These are phyloP conservation scores for Drosophila suzukii DNA, from an alignment of 1,140 invertebrate species.

Conservation along the genomic window DNA sequence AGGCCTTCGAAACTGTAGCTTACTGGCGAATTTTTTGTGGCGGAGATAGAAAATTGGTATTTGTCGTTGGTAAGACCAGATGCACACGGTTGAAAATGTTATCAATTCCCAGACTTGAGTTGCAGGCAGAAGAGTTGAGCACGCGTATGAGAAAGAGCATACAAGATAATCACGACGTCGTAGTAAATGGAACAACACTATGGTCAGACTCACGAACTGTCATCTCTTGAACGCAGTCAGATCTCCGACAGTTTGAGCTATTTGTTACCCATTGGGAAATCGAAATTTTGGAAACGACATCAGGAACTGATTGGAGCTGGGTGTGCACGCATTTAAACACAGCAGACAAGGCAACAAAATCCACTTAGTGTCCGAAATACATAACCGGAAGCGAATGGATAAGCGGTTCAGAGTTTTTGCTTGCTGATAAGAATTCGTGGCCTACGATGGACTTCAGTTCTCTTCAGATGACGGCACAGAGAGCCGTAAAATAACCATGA, in stretches of 20 bases:
- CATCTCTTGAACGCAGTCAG: background rate
- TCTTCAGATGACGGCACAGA: background rate
- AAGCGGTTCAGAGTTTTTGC: background rate
- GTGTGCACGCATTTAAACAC: background rate
- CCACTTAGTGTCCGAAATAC: background rate
- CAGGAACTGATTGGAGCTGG: background rate
- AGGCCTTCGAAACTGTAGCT: background rate
- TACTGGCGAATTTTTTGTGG: background rate
- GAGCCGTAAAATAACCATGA: too few relatives aligned
- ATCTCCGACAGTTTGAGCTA: background rate
- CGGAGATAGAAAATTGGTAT: background rate
- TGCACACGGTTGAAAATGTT: background rate
- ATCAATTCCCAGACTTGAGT: background rate
- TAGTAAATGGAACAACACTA: background rate
- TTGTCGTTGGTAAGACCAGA: background rate
- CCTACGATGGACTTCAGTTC: background rate
- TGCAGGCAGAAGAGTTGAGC: background rate
- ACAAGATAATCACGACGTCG: background rate
- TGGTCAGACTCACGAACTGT: background rate
- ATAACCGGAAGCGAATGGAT: background rate
- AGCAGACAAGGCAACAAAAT: constrained; percentile 2
- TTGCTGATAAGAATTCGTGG: background rate
- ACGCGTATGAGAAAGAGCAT: background rate
- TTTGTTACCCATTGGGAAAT: background rate
- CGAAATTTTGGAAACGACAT: background rate